phyloP scores from a whole-genome alignment of 2,888 invertebrate species.

The Cryptophagus acutangulus region DNA sequence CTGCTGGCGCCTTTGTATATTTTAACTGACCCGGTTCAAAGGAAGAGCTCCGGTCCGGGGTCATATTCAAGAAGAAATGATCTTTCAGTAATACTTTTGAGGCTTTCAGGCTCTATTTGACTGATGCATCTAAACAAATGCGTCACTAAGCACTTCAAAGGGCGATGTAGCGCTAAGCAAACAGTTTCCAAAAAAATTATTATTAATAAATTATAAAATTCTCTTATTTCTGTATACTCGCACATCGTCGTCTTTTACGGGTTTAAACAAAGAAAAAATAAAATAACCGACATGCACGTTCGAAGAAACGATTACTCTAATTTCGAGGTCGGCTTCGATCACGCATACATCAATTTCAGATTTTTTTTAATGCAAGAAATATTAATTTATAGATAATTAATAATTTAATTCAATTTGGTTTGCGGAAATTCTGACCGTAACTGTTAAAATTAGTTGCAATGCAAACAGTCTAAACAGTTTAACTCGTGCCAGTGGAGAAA shows the following conservation, averaged over 20 bases:
- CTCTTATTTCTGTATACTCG: too few relatives aligned
- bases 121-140: not conserved
- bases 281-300: constrained; percentile 35
- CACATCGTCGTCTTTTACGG: too few relatives aligned
- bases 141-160: not conserved
- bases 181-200: not conserved
- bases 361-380: too few relatives aligned
- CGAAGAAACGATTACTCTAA: constrained; percentile 34
- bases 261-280: too few relatives aligned
- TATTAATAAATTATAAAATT: not conserved
- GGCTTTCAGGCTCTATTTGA: not conserved
- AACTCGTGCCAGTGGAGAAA: too few relatives aligned
- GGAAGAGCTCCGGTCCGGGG: constrained; percentile 13
- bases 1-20: constrained; percentile 19
- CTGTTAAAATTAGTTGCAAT: too few relatives aligned
- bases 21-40: constrained; percentile 14
- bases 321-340: constrained; percentile 35
- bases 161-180: not conserved
- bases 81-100: not conserved
- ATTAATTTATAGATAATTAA: too few relatives aligned
- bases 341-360: constrained; percentile 23
- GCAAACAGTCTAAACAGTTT: too few relatives aligned
- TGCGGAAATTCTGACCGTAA: too few relatives aligned
- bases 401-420: too few relatives aligned
- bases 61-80: not conserved